A percentile compares a stretch with the other conserved stretches of the same genome.
Evolutionary conservation across 2,888 invertebrate genomes (phyloP).

Genomic region (Ptilodon capucinus): DNA sequence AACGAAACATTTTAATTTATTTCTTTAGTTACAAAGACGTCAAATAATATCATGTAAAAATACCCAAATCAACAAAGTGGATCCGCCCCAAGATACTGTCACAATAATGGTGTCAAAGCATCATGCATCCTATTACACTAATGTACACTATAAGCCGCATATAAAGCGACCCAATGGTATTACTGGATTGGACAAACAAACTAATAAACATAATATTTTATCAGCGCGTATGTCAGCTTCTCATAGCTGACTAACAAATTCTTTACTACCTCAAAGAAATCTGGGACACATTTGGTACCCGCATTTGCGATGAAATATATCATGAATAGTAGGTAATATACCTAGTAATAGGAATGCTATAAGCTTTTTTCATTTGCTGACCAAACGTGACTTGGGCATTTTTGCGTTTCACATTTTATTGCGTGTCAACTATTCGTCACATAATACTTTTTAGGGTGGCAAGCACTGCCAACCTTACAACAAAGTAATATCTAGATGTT

Average conservation of each 20-base stretch:
- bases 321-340: slow-evolving; percentile 13
- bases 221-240: slow-evolving; percentile 20
- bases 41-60: no score
- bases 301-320: slow-evolving; percentile 8
- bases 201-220: slow-evolving; percentile 37
- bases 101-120: neutral
- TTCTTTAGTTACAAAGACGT: no score
- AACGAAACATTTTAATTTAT: no score
- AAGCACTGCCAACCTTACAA: no score
- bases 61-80: neutral
- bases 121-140: slow-evolving; percentile 14
- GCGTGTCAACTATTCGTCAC: neutral
- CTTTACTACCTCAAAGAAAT: slow-evolving; percentile 14
- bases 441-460: no score
- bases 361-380: slow-evolving; percentile 11
- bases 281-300: slow-evolving; percentile 5
- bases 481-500: no score
- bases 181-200: slow-evolving; percentile 27
- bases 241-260: slow-evolving; percentile 10
- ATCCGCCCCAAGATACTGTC: neutral
- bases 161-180: slow-evolving; percentile 15
- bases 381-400: neutral
- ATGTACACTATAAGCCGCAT: slow-evolving; percentile 12
- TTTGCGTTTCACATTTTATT: neutral
- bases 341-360: neutral